These are phyloP conservation scores for Xylocampa areola DNA, from an alignment of 2,888 invertebrate species.

Conservation along the genomic window DNA sequence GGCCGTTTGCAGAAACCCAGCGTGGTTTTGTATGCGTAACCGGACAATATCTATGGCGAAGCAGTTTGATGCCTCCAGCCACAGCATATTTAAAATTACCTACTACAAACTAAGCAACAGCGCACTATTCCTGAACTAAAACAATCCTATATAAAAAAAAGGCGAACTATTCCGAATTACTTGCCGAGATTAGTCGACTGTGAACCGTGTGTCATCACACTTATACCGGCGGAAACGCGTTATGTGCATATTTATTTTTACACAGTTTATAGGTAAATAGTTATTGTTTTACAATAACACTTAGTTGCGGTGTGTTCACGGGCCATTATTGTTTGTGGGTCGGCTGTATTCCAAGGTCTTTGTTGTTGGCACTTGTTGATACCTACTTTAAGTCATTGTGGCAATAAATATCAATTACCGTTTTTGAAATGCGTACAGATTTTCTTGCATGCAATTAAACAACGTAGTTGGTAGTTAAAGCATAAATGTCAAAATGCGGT, in stretches of 20 bases:
- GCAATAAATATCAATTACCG: not conserved
- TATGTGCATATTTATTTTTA: slow-evolving; percentile 53
- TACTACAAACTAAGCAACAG: too few relatives aligned
- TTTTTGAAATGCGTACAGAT: too few relatives aligned
- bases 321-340: slow-evolving; percentile 8
- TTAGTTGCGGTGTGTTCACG: slow-evolving; percentile 40
- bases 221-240: slow-evolving; percentile 39
- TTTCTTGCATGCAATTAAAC: too few relatives aligned
- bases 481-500: too few relatives aligned
- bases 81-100: too few relatives aligned
- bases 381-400: not conserved
- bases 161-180: slow-evolving; percentile 2
- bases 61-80: too few relatives aligned
- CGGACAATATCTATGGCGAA: too few relatives aligned
- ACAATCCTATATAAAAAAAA: too few relatives aligned
- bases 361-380: not conserved
- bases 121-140: too few relatives aligned
- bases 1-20: too few relatives aligned
- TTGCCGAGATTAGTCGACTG: not conserved
- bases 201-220: slow-evolving; percentile 1
- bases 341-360: slow-evolving; percentile 22
- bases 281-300: slow-evolving; percentile 40
- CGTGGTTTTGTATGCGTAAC: too few relatives aligned
- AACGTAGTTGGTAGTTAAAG: too few relatives aligned
- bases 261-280: slow-evolving; percentile 54